These are phyloP conservation scores for Podiceps cristatus DNA, from an alignment of 2,113 vertebrate genomes.

Conservation along the genomic window DNA sequence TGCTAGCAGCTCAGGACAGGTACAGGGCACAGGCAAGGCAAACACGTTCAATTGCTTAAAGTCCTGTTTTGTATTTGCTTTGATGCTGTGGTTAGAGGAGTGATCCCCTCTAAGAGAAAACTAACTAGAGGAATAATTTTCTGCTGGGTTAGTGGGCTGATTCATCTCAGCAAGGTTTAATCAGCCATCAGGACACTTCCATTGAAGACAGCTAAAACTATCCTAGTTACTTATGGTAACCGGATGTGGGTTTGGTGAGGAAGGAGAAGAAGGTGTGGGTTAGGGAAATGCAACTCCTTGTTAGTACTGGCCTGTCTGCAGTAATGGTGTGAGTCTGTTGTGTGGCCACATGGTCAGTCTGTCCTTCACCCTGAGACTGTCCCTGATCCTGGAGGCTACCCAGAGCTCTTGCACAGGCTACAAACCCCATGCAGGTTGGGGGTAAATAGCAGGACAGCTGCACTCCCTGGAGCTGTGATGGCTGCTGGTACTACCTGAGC, in stretches of 20 bases:
- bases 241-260: not conserved
- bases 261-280: not conserved
- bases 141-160: not conserved
- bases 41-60: not conserved
- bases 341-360: fast-evolving
- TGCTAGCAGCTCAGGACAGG: not conserved
- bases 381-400: not conserved
- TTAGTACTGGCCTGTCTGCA: not conserved
- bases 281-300: not conserved
- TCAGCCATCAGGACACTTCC: not conserved
- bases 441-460: not conserved
- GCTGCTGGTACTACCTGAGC: not conserved
- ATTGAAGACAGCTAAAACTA: not conserved
- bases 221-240: not conserved
- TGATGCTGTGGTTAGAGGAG: not conserved
- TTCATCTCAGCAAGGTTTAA: not conserved
- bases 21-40: not conserved
- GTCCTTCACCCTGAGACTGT: not conserved
- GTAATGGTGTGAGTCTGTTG: not conserved
- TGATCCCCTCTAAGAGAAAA: not conserved
- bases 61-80: not conserved
- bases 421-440: fast-evolving
- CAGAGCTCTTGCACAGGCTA: not conserved
- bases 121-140: not conserved
- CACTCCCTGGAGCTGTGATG: not conserved